Base-by-base conservation (phyloP, 2,113 vertebrate genomes). In the Pelecanoides urinatrix region DNA sequence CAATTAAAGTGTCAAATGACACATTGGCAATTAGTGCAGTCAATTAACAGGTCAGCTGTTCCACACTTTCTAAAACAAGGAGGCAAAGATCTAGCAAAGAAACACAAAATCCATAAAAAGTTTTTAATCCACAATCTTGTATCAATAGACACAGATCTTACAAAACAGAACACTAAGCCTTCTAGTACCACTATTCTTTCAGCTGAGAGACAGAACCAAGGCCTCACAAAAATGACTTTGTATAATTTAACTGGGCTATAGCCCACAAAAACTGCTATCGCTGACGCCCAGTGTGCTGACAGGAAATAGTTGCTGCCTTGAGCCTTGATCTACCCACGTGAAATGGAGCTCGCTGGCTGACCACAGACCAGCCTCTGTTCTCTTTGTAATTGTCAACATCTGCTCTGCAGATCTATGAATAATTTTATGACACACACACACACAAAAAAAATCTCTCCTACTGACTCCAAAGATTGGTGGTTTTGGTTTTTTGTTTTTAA, bases 251-350 rank as follows among this genome's bases (percentile, higher is more conserved):
- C 82, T 29, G 97, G 93, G 86, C 84, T 94, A 34, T 30, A 94
- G 93, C 94, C 95, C 90, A 90, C 94, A 86, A 36, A 90, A 90
- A 18, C 90, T 89, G 96, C 90, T 86, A 84, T 73, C 5, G 14
- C 89, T 81, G 91, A 76, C 76, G 32, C 94, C 94, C 79, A 84
- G 94, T 34, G 55, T 91, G 78, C 94, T 83, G 96, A 82, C 97
- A 98, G 98, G 98, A 98, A 98, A 97, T 90, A 29, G 93, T 83
- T 85, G 78, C 96, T 82, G 97, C 97, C 96, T 96, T 63, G 34
- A 97, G 97, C 97, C 96, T 97, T 97, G 85, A 95, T 97, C 97
- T 94, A 21, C 97, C 97, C 97, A 98, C 96, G 93, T 97, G 97
- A 95, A 97, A 71, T 25, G 56, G 78, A 92, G 93, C 76, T 82